These are phyloP conservation scores for Ochotona princeps DNA, from an alignment of 2,113 vertebrate species.

Conservation along the genomic window DNA sequence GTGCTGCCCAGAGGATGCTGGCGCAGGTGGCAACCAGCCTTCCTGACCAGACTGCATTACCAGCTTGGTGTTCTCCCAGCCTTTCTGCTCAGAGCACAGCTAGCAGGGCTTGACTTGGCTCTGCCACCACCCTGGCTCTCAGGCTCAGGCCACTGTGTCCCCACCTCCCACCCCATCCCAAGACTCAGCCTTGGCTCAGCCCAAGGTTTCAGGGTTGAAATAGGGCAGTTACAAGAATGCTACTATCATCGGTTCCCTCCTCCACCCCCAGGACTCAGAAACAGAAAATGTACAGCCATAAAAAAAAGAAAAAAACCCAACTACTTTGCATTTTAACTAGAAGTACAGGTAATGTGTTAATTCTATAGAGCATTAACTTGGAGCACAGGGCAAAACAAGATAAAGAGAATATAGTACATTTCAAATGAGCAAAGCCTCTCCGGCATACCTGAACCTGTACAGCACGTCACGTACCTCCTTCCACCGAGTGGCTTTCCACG, in stretches of 20 bases:
- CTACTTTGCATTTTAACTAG: slow-evolving; percentile 30
- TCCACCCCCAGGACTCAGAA: background rate
- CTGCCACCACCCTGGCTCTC: background rate
- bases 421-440: slow-evolving; percentile 16
- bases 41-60: background rate
- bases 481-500: slow-evolving; percentile 94
- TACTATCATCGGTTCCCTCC: background rate
- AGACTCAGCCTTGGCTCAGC: background rate
- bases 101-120: background rate
- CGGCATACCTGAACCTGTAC: background rate
- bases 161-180: background rate
- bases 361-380: background rate
- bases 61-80: background rate
- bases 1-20: background rate
- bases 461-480: slow-evolving; percentile 88
- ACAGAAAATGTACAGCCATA: background rate
- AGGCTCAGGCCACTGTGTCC: background rate
- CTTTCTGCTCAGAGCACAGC: background rate
- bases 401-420: slow-evolving; percentile 9
- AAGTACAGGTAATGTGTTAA: background rate
- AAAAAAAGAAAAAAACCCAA: background rate
- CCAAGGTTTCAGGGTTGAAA: background rate
- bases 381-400: background rate
- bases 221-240: background rate
- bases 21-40: background rate